Conservation (phyloP, 2,113 vertebrate species). For the Bos indicus region DNA sequence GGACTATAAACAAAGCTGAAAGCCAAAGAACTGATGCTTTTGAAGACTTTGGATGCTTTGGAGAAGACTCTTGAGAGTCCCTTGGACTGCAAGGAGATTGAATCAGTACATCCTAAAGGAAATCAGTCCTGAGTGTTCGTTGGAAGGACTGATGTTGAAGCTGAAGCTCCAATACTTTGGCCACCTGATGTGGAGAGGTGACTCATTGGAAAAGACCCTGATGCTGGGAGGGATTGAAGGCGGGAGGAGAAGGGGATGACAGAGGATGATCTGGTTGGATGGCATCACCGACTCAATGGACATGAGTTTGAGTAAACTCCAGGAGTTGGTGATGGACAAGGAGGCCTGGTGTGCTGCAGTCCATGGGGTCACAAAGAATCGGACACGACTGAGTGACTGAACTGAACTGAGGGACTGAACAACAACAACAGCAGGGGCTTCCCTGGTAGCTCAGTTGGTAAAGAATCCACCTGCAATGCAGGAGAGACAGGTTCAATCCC, state of each 20-base stretch:
- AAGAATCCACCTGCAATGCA: background rate
- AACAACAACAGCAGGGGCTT: background rate
- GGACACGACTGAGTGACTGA: fast-evolving
- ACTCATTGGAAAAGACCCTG: background rate
- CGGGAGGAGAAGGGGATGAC: fast-evolving
- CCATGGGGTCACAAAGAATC: background rate
- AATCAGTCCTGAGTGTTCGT: background rate
- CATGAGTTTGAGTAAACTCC: background rate
- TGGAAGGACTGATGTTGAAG: background rate
- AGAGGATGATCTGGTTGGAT: background rate
- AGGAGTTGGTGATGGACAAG: background rate
- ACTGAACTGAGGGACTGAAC: background rate
- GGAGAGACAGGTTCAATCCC: background rate
- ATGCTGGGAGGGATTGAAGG: background rate
- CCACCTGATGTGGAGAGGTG: fast-evolving
- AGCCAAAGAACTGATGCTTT: fast-evolving
- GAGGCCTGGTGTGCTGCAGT: background rate
- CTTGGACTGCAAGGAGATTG: background rate
- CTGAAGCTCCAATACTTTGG: background rate
- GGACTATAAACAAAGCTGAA: background rate
- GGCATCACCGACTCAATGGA: background rate
- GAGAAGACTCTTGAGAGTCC: background rate
- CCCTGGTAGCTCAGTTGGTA: background rate
- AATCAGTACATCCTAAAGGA: background rate
- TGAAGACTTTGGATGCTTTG: background rate